These are phyloP conservation scores for Alcedo atthis DNA, from an alignment of 2,797 vertebrate genomes.

Conservation along the genomic window DNA sequence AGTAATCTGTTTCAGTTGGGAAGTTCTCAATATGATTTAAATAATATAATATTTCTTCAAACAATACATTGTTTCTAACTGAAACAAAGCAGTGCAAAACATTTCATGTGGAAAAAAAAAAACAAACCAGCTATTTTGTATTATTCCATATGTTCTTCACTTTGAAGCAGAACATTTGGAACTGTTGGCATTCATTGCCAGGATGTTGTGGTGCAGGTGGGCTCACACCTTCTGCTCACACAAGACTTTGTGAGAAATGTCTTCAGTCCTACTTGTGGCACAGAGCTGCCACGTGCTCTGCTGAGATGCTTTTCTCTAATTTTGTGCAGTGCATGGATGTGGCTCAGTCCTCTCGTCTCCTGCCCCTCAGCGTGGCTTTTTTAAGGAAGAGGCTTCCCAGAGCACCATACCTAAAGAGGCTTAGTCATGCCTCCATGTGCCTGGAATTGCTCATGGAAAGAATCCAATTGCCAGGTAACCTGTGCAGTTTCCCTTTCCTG, in stretches of 20 bases:
- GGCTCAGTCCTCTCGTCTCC: background rate
- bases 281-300: background rate
- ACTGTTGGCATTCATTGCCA: background rate
- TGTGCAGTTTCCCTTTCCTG: background rate
- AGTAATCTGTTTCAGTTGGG: background rate
- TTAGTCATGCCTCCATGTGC: rapidly evolving
- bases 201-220: background rate
- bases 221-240: background rate
- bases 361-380: background rate
- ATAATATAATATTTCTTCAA: background rate
- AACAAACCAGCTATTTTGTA: background rate
- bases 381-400: background rate
- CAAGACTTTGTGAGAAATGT: background rate
- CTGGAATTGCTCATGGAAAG: background rate
- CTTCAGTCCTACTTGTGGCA: background rate
- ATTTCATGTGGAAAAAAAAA: background rate
- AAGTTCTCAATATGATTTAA: background rate
- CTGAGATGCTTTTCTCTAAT: background rate
- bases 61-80: background rate
- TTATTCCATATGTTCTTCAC: background rate
- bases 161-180: background rate
- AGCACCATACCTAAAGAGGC: background rate
- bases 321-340: background rate
- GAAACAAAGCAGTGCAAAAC: constrained; percentile 3
- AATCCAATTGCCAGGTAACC: background rate